Evolutionary conservation across 2,797 vertebrate genomes (phyloP), one percentile per base, ranked within the genome.

Genomic region (Liasis olivaceus): DNA sequence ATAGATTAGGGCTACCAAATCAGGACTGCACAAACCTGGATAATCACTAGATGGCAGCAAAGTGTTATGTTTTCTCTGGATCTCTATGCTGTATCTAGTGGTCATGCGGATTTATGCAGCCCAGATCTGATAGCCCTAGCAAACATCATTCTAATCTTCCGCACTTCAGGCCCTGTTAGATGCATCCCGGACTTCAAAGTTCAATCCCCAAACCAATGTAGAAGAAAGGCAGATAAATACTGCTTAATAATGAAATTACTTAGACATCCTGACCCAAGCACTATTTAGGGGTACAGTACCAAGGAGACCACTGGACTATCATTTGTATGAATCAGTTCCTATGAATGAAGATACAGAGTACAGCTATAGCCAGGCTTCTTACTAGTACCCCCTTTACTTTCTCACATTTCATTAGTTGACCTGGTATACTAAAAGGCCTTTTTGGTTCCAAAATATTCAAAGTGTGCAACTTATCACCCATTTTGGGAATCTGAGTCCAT

Each of bases 401-500:
- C 4, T 81, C 20, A 24, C 9, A 12, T 81, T 81, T 81, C 72
- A 47, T 81, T 81, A 81, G 42, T 24, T 81, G 72, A 7, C 51
- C 51, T 54, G 51, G 51, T 54, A 54, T 54, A 54, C 51, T 0
- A 81, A 81, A 54, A 54, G 51, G 51, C 20, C 8, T 42, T 81
- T 81, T 81, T 36, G 20, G 20, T 81, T 85, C 42, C 91, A 89
- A 47, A 84, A 28, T 94, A 28, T 28, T 88, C 63, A 89, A 31
- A 54, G 26, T 0, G 0, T 0, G 0, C 66, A 26, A 60, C 2
- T n/a, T 0, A 85, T 94, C 92, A 64, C 92, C 90, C 69, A 91
- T 22, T 81, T n/a, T 58, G 63, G 28, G 87, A 95, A 94, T 95
- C 85, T 88, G 90, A 93, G 91, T 88, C 66, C 93, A 93, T 89